Percentiles rank a stretch among this genome's conserved stretches.
Evolutionary conservation across 2,888 invertebrate genomes (phyloP).

Genomic region (Beris chalybata): DNA sequence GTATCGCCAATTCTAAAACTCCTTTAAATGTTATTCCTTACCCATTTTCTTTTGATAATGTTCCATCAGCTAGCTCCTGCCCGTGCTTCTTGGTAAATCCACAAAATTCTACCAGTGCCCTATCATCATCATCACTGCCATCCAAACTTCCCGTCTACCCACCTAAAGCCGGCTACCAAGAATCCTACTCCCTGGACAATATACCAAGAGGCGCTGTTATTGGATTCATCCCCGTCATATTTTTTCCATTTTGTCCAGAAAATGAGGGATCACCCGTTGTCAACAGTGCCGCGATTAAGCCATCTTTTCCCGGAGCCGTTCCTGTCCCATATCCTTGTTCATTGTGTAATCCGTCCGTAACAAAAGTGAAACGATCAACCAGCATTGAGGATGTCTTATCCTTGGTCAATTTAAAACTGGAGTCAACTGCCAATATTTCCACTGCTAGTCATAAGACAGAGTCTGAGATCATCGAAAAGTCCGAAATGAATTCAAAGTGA

Average conservation of each 20-base stretch:
- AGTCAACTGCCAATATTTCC: conserved; percentile 41
- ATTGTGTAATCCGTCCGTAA: conserved; percentile 57
- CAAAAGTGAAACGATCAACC: conserved; percentile 18
- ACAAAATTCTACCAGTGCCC: conserved; percentile 50
- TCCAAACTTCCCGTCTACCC: conserved; percentile 48
- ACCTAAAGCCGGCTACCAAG: conserved; percentile 48
- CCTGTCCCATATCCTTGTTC: conserved; percentile 66
- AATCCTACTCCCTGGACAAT: conserved; percentile 51
- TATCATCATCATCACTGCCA: conserved; percentile 48
- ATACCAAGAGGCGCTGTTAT: conserved; percentile 64
- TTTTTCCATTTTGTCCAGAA: conserved; percentile 67
- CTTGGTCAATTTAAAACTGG: conserved; percentile 28
- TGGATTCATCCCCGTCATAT: conserved; percentile 72
- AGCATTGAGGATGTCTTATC: conserved; percentile 43
- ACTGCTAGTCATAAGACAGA: conserved; percentile 39
- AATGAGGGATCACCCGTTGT: conserved; percentile 51
- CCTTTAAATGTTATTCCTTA: conserved; percentile 57
- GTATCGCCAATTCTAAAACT: conserved; percentile 42
- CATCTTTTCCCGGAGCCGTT: conserved; percentile 64
- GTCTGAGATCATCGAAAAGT: conserved; percentile 43
- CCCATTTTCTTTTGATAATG: conserved; percentile 61
- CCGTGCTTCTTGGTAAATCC: conserved; percentile 66
- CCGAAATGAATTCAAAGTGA: conserved; percentile 29
- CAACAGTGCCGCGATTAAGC: conserved; percentile 52
- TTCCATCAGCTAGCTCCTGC: conserved; percentile 64